These are phyloP conservation scores for Tetrax tetrax DNA, from an alignment of 2,113 vertebrate genomes.

Conservation along the genomic window DNA sequence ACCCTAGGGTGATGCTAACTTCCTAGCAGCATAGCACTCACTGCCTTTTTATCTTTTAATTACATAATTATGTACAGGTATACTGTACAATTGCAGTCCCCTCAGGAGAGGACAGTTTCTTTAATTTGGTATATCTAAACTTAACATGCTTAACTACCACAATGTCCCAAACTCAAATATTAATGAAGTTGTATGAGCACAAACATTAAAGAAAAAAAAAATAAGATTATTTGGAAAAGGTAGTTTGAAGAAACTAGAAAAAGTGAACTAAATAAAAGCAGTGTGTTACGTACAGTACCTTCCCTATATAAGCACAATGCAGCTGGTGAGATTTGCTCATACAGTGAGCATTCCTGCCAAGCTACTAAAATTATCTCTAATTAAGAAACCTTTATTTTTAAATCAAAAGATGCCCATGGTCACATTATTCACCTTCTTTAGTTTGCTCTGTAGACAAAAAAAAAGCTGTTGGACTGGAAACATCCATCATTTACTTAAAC, in stretches of 20 bases:
- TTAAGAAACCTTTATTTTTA: conserved; percentile 45
- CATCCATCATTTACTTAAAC: conserved; percentile 46
- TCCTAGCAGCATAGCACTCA: background rate
- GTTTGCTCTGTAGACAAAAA: conserved; percentile 15
- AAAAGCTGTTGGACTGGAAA: conserved; percentile 31
- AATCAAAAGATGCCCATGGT: conserved; percentile 33
- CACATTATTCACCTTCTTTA: conserved; percentile 21
- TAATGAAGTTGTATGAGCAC: background rate
- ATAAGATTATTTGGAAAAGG: background rate
- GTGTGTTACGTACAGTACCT: background rate
- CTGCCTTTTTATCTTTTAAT: background rate
- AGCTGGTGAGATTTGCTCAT: background rate
- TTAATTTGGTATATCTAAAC: background rate
- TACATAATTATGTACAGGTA: background rate
- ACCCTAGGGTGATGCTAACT: background rate
- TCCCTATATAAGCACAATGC: background rate
- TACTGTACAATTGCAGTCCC: background rate
- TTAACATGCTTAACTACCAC: background rate
- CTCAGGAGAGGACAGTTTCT: background rate
- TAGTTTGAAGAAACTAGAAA: background rate
- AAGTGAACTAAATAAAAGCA: background rate
- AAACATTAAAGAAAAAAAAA: background rate
- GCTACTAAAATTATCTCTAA: conserved; percentile 4
- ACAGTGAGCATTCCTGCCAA: background rate
- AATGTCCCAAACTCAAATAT: background rate